Evolutionary conservation across 2,113 vertebrate species (phyloP).

Genomic region (Fukomys damarensis): DNA sequence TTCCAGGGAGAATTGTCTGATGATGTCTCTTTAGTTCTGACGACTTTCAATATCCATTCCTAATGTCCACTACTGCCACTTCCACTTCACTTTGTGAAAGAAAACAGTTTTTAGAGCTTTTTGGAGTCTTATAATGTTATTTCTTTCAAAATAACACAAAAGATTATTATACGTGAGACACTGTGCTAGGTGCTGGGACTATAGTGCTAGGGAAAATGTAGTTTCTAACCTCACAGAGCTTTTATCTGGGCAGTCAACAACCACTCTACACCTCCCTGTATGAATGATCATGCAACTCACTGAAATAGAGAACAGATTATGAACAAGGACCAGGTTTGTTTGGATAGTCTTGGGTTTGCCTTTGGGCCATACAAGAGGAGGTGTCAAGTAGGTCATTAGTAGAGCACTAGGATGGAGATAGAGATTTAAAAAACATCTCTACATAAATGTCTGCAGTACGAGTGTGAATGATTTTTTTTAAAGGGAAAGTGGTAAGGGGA

Average conservation of each 20-base stretch:
- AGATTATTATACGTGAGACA: not conserved
- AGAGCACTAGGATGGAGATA: not conserved
- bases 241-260: not conserved
- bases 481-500: not conserved
- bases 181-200: not conserved
- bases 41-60: not conserved
- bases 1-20: not conserved
- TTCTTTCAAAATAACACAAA: slow-evolving; percentile 28
- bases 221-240: not conserved
- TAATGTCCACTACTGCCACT: not conserved
- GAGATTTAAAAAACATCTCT: not conserved
- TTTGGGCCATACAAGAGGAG: not conserved
- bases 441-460: not conserved
- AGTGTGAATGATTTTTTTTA: not conserved
- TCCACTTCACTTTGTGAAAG: slow-evolving; percentile 32
- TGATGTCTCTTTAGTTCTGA: slow-evolving; percentile 1
- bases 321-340: not conserved
- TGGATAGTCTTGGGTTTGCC: not conserved
- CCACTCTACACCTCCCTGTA: not conserved
- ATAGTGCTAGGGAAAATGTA: not conserved
- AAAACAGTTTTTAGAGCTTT: not conserved
- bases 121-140: not conserved
- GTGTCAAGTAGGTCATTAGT: not conserved
- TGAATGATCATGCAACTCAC: not conserved
- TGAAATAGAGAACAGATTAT: not conserved